Base-by-base conservation (phyloP, 1,140 invertebrate genomes). In the Yoshiicerus persimilis region DNA sequence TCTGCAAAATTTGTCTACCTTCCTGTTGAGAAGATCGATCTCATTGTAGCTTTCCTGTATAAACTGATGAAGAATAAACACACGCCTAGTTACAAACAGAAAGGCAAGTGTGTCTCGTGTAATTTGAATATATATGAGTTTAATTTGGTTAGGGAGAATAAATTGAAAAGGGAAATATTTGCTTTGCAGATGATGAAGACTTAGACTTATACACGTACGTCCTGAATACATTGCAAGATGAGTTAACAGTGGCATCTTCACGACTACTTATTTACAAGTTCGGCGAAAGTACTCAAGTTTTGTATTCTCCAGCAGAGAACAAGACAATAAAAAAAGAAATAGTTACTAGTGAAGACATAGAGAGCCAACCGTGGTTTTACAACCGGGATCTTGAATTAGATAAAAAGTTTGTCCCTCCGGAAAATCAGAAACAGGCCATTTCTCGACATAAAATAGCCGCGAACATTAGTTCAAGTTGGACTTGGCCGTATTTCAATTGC, bases 401-500 rank as follows among this genome's bases (percentile, higher is more conserved):
- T 66, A 16, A 16, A 11, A 80, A 25, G 39, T 80, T 80, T 10
- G n/a, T 34, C 13, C 2, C 75, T 36, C 32, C 32, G 20, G 32
- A 34, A 34, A 34, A 36, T 77, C 30, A 64, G 62, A 16, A 27
- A 13, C 23, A 66, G 25, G 16, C 34, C 13, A 23, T 27, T 32
- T 10, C 39, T 0, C 25, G 85, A 64, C 83, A 27, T 9, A 39
- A 87, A 27, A 64, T 27, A 38, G 25, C 34, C 34, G 34, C 13
- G 25, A 41, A 11, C 32, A 75, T 47, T 70, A 32, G 41, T 84
- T 80, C 85, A 10, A 23, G n/a, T 9, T 89, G 88, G 88, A 87
- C 88, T 38, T 89, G 88, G 88, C 88, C 88, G 27, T 89, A 89
- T 84, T 87, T 88, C 66, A 62, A 87, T 23, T 88, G 88, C 47